Percentiles rank a stretch among this genome's conserved stretches.
These are phyloP conservation scores for Excalfactoria chinensis DNA, from an alignment of 2,113 vertebrate genomes.

Conservation along the genomic window DNA sequence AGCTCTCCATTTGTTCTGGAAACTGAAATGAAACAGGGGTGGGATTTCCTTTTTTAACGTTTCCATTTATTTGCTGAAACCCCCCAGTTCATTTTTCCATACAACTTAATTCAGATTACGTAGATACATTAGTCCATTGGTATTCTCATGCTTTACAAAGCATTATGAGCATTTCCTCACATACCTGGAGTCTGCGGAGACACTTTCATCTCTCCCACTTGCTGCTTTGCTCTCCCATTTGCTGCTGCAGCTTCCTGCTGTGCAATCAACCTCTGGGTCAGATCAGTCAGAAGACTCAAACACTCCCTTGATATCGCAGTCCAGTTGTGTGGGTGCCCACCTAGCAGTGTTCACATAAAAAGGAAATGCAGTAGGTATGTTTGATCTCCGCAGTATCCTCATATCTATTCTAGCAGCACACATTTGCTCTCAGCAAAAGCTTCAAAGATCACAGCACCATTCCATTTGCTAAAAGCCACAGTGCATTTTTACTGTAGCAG, in stretches of 20 bases:
- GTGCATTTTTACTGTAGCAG: not conserved
- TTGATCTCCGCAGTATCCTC: not conserved
- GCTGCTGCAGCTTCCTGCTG: conserved; percentile 91
- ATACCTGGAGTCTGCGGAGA: conserved; percentile 67
- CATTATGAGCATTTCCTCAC: not conserved
- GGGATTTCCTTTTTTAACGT: not conserved
- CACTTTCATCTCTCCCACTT: conserved; percentile 74
- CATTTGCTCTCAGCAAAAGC: not conserved
- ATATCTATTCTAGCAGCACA: not conserved
- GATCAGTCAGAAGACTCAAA: conserved; percentile 85
- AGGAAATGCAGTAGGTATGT: not conserved
- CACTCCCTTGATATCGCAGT: conserved; percentile 91
- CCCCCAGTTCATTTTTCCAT: not conserved
- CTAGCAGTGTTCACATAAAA: conserved; percentile 68
- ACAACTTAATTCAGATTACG: not conserved
- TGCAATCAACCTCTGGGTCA: conserved; percentile 88
- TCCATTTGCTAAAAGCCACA: not conserved
- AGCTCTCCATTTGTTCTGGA: not conserved
- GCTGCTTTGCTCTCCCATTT: conserved; percentile 87
- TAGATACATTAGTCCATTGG: not conserved
- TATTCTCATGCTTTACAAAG: not conserved
- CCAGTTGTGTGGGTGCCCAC: conserved; percentile 97
- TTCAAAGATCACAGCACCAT: not conserved
- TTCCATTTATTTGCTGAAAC: not conserved
- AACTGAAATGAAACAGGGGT: not conserved